These are phyloP conservation scores for Nerophis ophidion DNA, from an alignment of 2,113 vertebrate species.

Conservation along the genomic window DNA sequence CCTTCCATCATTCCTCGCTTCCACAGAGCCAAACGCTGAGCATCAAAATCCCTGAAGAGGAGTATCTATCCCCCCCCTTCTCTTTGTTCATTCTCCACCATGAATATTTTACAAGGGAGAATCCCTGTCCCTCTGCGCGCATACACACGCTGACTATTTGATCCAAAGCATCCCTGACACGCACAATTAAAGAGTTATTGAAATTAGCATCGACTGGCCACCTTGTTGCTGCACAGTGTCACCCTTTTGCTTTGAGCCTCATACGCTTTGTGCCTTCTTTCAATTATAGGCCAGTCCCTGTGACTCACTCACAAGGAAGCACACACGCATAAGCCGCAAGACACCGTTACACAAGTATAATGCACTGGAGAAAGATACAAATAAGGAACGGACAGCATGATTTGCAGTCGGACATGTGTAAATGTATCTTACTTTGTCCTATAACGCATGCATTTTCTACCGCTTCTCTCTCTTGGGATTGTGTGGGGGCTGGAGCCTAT, in stretches of 20 bases:
- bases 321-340: neutral
- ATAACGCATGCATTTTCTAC: too few relatives aligned
- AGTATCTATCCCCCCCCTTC: constrained; percentile 17
- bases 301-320: constrained; percentile 18
- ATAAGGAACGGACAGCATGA: too few relatives aligned
- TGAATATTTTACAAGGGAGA: constrained; percentile 51
- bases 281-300: constrained; percentile 25
- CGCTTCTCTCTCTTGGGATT: too few relatives aligned
- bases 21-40: constrained; percentile 8
- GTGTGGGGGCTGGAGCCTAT: too few relatives aligned
- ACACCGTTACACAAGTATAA: neutral
- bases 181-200: constrained; percentile 61
- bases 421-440: too few relatives aligned
- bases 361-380: neutral
- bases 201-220: constrained; percentile 58
- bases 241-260: constrained; percentile 41
- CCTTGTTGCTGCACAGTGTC: constrained; percentile 39
- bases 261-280: constrained; percentile 30
- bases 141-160: constrained; percentile 17
- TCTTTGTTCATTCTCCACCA: constrained; percentile 24
- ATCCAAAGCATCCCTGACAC: constrained; percentile 55
- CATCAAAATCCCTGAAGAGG: constrained; percentile 35
- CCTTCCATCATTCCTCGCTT: neutral
- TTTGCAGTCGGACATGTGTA: too few relatives aligned
- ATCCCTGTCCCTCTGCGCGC: constrained; percentile 9